Base-by-base conservation (phyloP, 2,113 vertebrate species). In the Charina bottae region DNA sequence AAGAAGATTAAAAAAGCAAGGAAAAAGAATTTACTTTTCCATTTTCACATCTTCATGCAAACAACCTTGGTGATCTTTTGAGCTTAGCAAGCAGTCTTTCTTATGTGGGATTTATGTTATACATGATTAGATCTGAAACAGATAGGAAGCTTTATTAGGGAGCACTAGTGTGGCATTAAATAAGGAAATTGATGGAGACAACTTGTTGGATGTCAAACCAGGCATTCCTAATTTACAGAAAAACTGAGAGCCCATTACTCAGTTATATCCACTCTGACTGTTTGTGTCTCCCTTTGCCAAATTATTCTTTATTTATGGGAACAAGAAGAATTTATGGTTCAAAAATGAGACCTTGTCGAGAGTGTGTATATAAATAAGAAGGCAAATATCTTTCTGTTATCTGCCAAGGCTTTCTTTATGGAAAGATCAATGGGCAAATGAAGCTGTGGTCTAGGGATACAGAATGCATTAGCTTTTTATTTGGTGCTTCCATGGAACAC, bases 91-190 rank as follows among this genome's bases (percentile, higher is more conserved):
- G 94, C 94, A 95, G 96, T 89, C 93, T 95, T 55, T 92, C 93
- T 94, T 95, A 95, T 95, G 95, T 93, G 93, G 93, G 95, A 97
- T 97, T 97, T 97, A 94, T 91, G 90, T 96, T 96, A 94, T 90
- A 92, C 93, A 33, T 94, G 96, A 98, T 97, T 96, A 96, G 95
- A 94, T 95, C 93, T 91, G 97, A 96, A 97, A 97, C 6, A 33
- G 96, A 94, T 96, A 94, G 96, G 96, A 96, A 96, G 96, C 92
- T 97, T 97, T 96, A 97, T 96, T 96, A 96, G 90, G 37, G 94
- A 87, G 72, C 0, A 7, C 92, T 96, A 94, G 93, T 95, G 83
- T 54, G 93, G 94, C 37, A 12, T 93, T 13, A 91, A 89, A 96
- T 93, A 92, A 95, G 91, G 60, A 96, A 97, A 97, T 91, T 96